Evolutionary conservation across 2,113 vertebrate species (phyloP), one percentile per base, ranked within the genome.

Genomic region (Embiotoca jacksoni): DNA sequence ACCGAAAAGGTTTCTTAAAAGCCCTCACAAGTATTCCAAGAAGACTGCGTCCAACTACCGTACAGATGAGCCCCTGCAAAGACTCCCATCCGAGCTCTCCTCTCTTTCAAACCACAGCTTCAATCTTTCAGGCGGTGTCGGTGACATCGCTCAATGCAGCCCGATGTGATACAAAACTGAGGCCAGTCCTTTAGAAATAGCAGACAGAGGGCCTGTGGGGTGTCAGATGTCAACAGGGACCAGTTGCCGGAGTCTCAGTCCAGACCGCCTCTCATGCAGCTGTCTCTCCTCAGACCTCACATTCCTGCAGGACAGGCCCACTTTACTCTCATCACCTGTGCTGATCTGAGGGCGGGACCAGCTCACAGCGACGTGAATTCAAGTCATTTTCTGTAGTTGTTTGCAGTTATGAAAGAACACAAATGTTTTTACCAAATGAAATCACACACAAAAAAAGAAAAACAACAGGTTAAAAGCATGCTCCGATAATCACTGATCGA

Each of bases 251-350:
- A 87, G 88, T 91, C 81, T 85, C 76, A n/a, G 75, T 63, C 72
- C 7, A 10, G 82, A 59, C 79, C 37, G 53, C 72, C 88, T 91
- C 75, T 80, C 66, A 16, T 61, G 75, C 94, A 94, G 94, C 93
- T 94, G 94, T 81, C 75, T 81, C 90, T 92, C 75, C 90, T 92
- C 91, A 92, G 87, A 88, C 76, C 82, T 87, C 87, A 71, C 93
- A 94, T 94, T 95, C 93, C 92, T 89, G 65, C 72, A 65, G 91
- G 85, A 90, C 90, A 84, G 86, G 69, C 80, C 91, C 81, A 84
- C 88, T 90, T 65, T 33, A 75, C 85, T 83, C 88, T 80, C 82
- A 81, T 93, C 93, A 94, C 91, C 94, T 95, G 93, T 89, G 86
- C 78, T 65, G 78, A 79, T 87, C 87, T 67, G 52, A 81, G 70